These are phyloP conservation scores for Epistrophe eligans DNA, from an alignment of 2,888 invertebrate species.

Conservation along the genomic window DNA sequence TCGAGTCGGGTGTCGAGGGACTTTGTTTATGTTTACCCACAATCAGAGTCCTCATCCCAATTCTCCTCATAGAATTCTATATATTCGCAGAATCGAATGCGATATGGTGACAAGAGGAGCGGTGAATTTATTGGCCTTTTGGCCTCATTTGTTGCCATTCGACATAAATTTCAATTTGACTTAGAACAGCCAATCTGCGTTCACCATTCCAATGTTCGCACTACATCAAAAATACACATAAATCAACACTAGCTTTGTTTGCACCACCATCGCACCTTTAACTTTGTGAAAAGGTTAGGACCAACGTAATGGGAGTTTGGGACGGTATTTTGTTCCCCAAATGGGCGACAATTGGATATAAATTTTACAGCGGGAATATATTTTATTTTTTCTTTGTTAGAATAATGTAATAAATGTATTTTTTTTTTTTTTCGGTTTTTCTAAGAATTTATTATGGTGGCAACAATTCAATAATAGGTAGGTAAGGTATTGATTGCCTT, in stretches of 20 bases:
- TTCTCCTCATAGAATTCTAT: not conserved
- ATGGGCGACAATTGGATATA: constrained; percentile 20
- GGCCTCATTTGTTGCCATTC: constrained; percentile 66
- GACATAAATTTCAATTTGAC: constrained; percentile 71
- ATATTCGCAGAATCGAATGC: not conserved
- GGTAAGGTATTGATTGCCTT: not conserved
- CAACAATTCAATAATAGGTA: not conserved
- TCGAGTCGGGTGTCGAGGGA: not conserved
- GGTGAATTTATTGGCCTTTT: constrained; percentile 71
- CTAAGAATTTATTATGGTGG: not conserved
- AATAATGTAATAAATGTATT: constrained; percentile 2
- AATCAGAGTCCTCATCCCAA: constrained; percentile 18
- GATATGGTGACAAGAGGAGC: constrained; percentile 59
- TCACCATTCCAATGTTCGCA: constrained; percentile 35
- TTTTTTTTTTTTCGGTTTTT: not conserved
- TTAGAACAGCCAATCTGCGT: constrained; percentile 62
- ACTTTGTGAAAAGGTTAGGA: constrained; percentile 17
- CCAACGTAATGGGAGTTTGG: not conserved
- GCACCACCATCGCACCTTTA: not conserved
- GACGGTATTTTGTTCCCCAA: constrained; percentile 1
- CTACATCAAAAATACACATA: constrained; percentile 44
- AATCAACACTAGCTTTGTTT: constrained; percentile 54
- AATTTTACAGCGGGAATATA: constrained; percentile 9
- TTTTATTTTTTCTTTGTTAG: constrained; percentile 5
- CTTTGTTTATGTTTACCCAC: constrained; percentile 28